A percentile compares a stretch with the other conserved stretches of the same genome.
Conservation (phyloP, 1,140 invertebrate species). For the Marisa cornuarietis region DNA sequence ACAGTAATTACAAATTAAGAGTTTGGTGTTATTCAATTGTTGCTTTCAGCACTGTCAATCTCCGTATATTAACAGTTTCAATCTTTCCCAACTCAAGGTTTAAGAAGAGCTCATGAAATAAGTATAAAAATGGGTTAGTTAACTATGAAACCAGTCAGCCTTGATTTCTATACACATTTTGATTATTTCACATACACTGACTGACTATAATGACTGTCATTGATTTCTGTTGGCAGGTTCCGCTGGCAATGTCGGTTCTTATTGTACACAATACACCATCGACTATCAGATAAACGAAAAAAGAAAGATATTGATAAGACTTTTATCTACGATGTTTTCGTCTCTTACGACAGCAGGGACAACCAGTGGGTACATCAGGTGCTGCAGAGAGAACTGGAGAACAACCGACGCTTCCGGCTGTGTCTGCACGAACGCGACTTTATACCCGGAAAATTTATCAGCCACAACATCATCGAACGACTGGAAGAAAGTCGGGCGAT, state of each 20-base stretch:
- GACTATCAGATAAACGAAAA: neutral
- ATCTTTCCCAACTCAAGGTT: too few species aligned
- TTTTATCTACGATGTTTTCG: slow-evolving; percentile 19
- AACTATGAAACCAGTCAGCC: too few species aligned
- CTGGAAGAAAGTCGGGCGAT: slow-evolving; percentile 24
- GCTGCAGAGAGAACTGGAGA: neutral
- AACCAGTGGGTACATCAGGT: slow-evolving; percentile 16
- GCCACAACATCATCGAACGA: slow-evolving; percentile 22
- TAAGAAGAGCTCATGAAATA: too few species aligned
- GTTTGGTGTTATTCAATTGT: too few species aligned
- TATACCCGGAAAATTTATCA: slow-evolving; percentile 13
- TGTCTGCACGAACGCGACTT: slow-evolving; percentile 24
- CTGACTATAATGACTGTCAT: too few species aligned
- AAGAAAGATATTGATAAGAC: too few species aligned
- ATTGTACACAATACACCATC: slow-evolving; percentile 15
- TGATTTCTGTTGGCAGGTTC: slow-evolving; percentile 2
- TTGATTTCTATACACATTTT: too few species aligned
- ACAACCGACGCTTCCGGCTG: neutral
- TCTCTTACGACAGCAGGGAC: slow-evolving; percentile 25
- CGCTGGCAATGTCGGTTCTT: slow-evolving; percentile 23
- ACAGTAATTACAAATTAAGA: too few species aligned
- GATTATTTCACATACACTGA: too few species aligned
- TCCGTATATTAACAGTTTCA: too few species aligned
- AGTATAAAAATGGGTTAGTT: too few species aligned
- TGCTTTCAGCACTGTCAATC: too few species aligned